Percentiles rank a stretch among this genome's conserved stretches.
These are phyloP conservation scores for Heliconius congener DNA, from an alignment of 1,140 invertebrate genomes.

Conservation along the genomic window DNA sequence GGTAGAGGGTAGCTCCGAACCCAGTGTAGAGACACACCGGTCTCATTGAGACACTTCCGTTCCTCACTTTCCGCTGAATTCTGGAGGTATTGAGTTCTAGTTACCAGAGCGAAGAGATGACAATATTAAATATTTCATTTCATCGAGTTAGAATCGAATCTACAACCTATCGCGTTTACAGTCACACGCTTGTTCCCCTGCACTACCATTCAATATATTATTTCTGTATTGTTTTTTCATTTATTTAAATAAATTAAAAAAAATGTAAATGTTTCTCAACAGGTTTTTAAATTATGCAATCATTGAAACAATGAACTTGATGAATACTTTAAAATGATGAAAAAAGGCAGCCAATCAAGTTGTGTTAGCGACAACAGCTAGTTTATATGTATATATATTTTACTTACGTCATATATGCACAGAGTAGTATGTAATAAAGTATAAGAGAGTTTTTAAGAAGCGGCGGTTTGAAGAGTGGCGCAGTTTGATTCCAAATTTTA, in stretches of 20 bases:
- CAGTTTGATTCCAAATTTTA: slow-evolving; percentile 74
- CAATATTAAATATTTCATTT: no score
- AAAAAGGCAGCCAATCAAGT: neutral
- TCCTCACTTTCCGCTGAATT: no score
- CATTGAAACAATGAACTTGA: neutral
- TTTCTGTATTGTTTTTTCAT: neutral
- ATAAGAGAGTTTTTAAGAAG: slow-evolving; percentile 62
- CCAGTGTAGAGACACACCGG: no score
- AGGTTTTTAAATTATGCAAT: neutral
- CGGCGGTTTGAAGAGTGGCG: slow-evolving; percentile 72
- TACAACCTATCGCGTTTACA: no score
- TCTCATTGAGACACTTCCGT: no score
- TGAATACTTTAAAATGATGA: neutral
- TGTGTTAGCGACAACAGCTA: neutral
- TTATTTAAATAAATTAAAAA: neutral
- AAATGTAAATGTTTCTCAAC: neutral
- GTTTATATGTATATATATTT: no score
- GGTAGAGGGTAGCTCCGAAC: no score
- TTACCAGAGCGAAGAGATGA: no score
- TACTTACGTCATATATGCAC: slow-evolving; percentile 68
- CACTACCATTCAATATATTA: no score
- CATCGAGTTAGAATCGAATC: no score
- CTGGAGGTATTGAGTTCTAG: no score
- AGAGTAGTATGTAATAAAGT: slow-evolving; percentile 61
- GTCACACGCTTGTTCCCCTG: no score